Percentiles rank a stretch among this genome's conserved stretches.
Evolutionary conservation across 1,140 invertebrate species (phyloP).

Genomic region (Anoplophora glabripennis): DNA sequence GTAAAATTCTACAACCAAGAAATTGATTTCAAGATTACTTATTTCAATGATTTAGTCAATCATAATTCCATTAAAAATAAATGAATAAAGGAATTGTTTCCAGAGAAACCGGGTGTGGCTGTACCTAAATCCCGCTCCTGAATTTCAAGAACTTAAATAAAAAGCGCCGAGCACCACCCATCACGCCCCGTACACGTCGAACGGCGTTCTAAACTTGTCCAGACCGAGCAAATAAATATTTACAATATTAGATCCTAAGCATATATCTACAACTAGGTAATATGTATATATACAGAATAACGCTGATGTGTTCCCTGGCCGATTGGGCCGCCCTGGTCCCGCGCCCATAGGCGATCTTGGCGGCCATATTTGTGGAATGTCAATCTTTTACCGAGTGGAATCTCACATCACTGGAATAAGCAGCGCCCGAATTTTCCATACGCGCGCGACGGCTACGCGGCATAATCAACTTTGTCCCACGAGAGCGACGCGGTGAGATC

Average conservation of each 20-base stretch:
- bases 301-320: conserved; percentile 39
- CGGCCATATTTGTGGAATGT: conserved; percentile 46
- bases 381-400: conserved; percentile 40
- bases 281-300: conserved; percentile 6
- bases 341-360: conserved; percentile 41
- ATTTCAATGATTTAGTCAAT: too few species aligned
- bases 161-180: too few species aligned
- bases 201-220: conserved; percentile 14
- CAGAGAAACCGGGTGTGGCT: too few species aligned
- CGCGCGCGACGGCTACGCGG: conserved; percentile 52
- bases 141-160: too few species aligned
- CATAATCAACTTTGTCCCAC: conserved; percentile 65
- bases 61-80: too few species aligned
- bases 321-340: conserved; percentile 45
- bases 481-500: conserved; percentile 52
- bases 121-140: too few species aligned
- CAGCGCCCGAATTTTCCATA: conserved; percentile 9
- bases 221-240: conserved; percentile 11
- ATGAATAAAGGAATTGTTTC: too few species aligned
- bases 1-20: too few species aligned
- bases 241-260: conserved; percentile 19
- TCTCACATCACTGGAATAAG: conserved; percentile 46
- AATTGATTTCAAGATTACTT: too few species aligned
- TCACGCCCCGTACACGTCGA: too few species aligned
- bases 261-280: conserved; percentile 18